Evolutionary conservation across 2,113 vertebrate species (phyloP), one percentile per base, ranked within the genome.

Genomic region (Perca flavescens): DNA sequence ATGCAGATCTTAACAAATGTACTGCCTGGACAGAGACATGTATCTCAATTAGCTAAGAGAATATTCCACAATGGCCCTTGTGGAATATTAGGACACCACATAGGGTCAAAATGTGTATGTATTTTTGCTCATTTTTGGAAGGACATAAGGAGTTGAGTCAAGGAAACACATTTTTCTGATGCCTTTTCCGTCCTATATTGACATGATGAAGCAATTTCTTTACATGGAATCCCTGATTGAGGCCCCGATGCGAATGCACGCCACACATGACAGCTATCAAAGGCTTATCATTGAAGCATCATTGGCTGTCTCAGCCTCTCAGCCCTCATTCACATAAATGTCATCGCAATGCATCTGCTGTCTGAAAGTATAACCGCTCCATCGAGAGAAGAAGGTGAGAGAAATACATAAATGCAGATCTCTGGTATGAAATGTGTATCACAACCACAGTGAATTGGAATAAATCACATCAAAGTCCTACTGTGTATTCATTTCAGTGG

Each of bases 1-100:
- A 75, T 80, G 77, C 82, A 79, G 54, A 82, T 89, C 67, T 74
- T 77, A 82, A 86, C 76, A 76, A 88, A 91, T 74, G 66, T 62
- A 82, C 73, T 76, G 72, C 53, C 63, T 25, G 11, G 52, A 74
- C 15, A 76, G 25, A 61, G 76, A 84, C 75, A 70, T 28, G 21
- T 74, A 64, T 88, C 77, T 83, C 61, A 62, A 67, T 89, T 76
- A 82, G 77, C 82, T 21, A 2, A 47, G 62, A 72, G 31, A 71
- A 53, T 77, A 46, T 77, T 71, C 47, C 0, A 6, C 46, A 49
- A 16, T 52, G 70, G 65, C n/a, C 40, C 25, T 50, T 75, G 10
- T 74, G n/a, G 43, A 52, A 71, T 31, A 31, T 31, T 5, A 34
- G 22, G 60, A 52, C 6, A 14, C 6, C 25, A 67, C 3, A 43